Percentiles rank a stretch among this genome's conserved stretches.
phyloP scores from a whole-genome alignment of 2,888 invertebrate species.

The Arge pagana region DNA sequence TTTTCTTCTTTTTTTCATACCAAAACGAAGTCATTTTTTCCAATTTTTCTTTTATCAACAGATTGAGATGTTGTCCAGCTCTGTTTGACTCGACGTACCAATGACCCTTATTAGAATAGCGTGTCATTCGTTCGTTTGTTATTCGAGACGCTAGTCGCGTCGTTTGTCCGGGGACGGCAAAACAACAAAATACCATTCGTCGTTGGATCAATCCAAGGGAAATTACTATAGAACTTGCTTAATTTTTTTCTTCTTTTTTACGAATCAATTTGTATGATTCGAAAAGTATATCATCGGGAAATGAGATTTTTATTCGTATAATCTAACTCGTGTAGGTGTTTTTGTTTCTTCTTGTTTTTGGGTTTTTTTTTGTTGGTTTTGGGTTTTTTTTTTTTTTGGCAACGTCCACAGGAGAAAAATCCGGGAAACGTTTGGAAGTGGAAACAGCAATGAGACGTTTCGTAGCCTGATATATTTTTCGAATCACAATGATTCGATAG shows the following conservation, averaged over 20 bases:
- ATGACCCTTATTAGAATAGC: constrained; percentile 19
- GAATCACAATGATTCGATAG: constrained; percentile 17
- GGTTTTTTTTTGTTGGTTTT: no score
- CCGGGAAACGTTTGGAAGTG: no score
- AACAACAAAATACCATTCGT: constrained; percentile 57
- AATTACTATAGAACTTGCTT: constrained; percentile 21
- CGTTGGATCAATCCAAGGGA: constrained; percentile 41
- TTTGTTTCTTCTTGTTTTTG: no score
- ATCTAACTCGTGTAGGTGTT: no score
- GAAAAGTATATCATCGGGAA: no score
- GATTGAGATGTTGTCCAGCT: background rate
- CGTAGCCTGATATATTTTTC: no score
- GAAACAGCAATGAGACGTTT: no score
- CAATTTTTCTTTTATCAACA: background rate
- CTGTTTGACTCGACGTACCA: background rate
- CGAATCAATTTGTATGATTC: no score
- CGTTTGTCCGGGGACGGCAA: constrained; percentile 51
- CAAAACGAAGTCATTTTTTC: background rate
- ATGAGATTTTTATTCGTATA: no score
- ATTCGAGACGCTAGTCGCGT: constrained; percentile 31
- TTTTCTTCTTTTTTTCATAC: no score
- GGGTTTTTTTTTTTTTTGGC: no score
- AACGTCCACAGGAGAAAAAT: no score
- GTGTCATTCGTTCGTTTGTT: constrained; percentile 11
- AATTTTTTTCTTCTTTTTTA: constrained; percentile 9